A percentile compares a stretch with the other conserved stretches of the same genome.
phyloP scores from a whole-genome alignment of 2,113 vertebrate species.

The Zosterops pallidus region DNA sequence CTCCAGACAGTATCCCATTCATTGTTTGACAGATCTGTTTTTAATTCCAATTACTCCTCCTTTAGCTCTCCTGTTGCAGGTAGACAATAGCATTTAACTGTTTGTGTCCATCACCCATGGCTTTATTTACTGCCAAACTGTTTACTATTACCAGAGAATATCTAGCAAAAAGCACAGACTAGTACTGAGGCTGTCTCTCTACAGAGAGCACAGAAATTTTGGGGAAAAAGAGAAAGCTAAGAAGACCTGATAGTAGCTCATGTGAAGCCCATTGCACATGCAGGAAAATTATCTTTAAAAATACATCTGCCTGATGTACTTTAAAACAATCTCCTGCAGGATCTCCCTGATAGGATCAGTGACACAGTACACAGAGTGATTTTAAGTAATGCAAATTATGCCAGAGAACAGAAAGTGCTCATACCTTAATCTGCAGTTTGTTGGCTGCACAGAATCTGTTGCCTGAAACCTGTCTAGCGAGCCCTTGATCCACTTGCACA shows the following conservation, averaged over 20 bases:
- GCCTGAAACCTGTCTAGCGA: neutral
- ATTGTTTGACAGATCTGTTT: neutral
- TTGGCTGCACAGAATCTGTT: neutral
- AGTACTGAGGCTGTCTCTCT: neutral
- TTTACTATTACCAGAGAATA: neutral
- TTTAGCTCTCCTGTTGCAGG: conserved; percentile 14
- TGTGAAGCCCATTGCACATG: neutral
- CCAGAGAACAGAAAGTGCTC: neutral
- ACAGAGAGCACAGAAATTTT: neutral
- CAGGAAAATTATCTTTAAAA: neutral
- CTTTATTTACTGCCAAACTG: neutral
- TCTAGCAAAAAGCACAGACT: neutral
- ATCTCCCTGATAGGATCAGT: neutral
- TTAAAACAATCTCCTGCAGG: neutral
- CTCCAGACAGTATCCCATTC: neutral
- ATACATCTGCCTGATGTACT: neutral
- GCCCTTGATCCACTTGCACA: neutral
- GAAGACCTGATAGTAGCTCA: neutral
- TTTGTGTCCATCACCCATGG: neutral
- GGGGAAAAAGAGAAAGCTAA: fast-evolving
- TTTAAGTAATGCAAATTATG: neutral
- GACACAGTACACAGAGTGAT: neutral
- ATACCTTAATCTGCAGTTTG: neutral
- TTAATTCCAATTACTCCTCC: conserved; percentile 19
- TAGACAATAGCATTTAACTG: conserved; percentile 25